Evolutionary conservation across 2,113 vertebrate genomes (phyloP).

Genomic region (Aix galericulata): DNA sequence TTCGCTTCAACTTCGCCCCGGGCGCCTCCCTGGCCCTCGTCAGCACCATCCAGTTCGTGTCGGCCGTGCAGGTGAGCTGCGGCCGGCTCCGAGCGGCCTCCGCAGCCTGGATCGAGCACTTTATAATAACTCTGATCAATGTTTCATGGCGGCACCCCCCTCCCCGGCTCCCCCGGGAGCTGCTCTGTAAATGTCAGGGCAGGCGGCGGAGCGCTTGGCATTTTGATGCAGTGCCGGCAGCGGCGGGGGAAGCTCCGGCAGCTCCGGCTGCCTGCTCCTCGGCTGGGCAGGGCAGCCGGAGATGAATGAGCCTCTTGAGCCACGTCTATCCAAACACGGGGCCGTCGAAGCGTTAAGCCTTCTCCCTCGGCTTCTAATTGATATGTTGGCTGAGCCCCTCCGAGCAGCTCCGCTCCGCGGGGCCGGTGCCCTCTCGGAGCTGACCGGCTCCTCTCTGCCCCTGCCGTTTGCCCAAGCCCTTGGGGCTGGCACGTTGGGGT

Average conservation of each 20-base stretch:
- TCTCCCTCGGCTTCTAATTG: slow-evolving; percentile 59
- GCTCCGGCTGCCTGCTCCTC: slow-evolving; percentile 57
- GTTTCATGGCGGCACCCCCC: slow-evolving; percentile 60
- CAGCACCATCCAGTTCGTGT: slow-evolving; percentile 98
- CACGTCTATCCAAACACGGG: slow-evolving; percentile 50
- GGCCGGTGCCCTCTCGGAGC: neutral
- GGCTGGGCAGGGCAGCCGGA: slow-evolving; percentile 40
- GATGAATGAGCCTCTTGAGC: slow-evolving; percentile 64
- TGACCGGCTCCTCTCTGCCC: accelerated
- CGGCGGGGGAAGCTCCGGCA: slow-evolving; percentile 14
- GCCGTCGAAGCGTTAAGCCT: slow-evolving; percentile 18
- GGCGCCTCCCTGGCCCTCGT: slow-evolving; percentile 88
- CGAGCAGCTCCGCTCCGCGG: neutral
- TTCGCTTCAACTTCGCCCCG: slow-evolving; percentile 87
- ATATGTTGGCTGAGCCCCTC: slow-evolving; percentile 6
- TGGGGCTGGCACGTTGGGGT: accelerated
- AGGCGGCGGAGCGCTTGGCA: slow-evolving; percentile 50
- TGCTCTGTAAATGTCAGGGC: slow-evolving; percentile 71
- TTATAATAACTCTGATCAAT: slow-evolving; percentile 65
- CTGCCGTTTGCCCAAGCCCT: accelerated
- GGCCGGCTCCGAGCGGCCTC: neutral
- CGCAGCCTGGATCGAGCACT: slow-evolving; percentile 51
- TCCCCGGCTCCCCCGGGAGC: slow-evolving; percentile 35
- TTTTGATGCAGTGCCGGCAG: slow-evolving; percentile 51
- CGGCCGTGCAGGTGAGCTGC: slow-evolving; percentile 87